These are phyloP conservation scores for Polyodon spathula DNA, from an alignment of 2,113 vertebrate genomes.

Conservation along the genomic window DNA sequence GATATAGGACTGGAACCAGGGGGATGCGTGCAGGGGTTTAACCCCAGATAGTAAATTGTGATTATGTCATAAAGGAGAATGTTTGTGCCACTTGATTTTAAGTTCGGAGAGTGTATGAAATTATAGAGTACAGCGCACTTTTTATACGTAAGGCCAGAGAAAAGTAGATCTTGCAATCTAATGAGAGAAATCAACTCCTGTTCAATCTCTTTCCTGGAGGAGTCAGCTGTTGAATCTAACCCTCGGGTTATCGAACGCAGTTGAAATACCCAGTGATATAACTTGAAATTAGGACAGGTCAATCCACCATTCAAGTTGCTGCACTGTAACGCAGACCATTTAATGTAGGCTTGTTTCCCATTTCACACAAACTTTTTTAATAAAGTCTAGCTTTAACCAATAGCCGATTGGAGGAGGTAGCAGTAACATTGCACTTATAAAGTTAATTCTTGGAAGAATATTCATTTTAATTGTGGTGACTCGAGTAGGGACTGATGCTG, in stretches of 20 bases:
- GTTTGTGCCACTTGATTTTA: neutral
- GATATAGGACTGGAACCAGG: neutral
- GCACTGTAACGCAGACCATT: neutral
- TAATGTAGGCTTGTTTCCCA: neutral
- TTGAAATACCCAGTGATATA: too few relatives aligned
- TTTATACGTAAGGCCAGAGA: too few relatives aligned
- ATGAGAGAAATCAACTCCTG: too few relatives aligned
- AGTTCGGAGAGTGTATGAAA: neutral
- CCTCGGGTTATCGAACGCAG: too few relatives aligned
- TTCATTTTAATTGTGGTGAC: conserved; percentile 3
- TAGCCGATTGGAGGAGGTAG: neutral
- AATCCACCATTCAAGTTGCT: neutral
- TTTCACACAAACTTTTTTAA: too few relatives aligned
- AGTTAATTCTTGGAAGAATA: neutral
- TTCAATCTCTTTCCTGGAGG: too few relatives aligned
- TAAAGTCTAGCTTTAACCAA: too few relatives aligned
- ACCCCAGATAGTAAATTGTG: neutral
- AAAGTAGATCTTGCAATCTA: too few relatives aligned
- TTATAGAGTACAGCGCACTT: neutral
- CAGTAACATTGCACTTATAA: neutral
- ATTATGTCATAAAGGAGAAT: neutral
- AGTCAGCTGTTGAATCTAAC: too few relatives aligned
- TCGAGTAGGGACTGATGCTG: neutral
- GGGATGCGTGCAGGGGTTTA: neutral
- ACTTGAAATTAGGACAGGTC: neutral